These are phyloP conservation scores for Gulo gulo DNA, from an alignment of 2,113 vertebrate genomes.

Conservation along the genomic window DNA sequence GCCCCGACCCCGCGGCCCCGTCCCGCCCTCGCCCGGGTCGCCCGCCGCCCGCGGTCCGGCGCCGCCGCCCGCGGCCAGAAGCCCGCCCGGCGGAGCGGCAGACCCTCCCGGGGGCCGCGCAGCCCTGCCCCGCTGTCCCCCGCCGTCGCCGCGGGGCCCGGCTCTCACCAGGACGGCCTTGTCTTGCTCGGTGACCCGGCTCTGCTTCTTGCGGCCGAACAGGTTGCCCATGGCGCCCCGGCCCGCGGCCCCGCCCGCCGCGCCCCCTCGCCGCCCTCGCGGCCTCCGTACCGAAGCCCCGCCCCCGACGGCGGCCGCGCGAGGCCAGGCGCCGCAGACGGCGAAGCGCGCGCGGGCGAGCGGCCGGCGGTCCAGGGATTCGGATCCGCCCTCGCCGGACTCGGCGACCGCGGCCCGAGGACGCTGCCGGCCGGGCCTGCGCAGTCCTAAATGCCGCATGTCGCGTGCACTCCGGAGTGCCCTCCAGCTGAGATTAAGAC, in stretches of 20 bases:
- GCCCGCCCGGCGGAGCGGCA: background rate
- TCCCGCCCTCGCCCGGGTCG: background rate
- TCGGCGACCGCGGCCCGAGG: background rate
- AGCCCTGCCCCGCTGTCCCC: background rate
- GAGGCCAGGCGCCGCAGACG: background rate
- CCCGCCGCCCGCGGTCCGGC: background rate
- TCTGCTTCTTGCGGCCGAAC: slow-evolving; percentile 91
- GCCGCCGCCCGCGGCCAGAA: background rate
- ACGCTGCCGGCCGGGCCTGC: background rate
- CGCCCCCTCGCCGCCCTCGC: background rate
- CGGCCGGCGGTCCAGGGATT: background rate
- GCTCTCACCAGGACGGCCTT: slow-evolving; percentile 90
- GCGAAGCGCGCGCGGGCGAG: background rate
- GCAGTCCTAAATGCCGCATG: background rate
- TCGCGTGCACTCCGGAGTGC: background rate
- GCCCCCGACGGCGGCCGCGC: slow-evolving; percentile 71
- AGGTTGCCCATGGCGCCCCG: slow-evolving; percentile 90
- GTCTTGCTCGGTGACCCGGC: slow-evolving; percentile 94
- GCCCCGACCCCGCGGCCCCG: background rate
- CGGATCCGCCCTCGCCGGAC: background rate
- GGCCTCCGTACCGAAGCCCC: background rate
- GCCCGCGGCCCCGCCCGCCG: slow-evolving; percentile 38
- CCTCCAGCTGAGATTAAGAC: background rate
- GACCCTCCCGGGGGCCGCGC: background rate
- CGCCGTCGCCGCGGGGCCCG: background rate